Percentiles rank a stretch among this genome's conserved stretches.
phyloP scores from a whole-genome alignment of 2,113 vertebrate genomes.

The Melospiza georgiana region DNA sequence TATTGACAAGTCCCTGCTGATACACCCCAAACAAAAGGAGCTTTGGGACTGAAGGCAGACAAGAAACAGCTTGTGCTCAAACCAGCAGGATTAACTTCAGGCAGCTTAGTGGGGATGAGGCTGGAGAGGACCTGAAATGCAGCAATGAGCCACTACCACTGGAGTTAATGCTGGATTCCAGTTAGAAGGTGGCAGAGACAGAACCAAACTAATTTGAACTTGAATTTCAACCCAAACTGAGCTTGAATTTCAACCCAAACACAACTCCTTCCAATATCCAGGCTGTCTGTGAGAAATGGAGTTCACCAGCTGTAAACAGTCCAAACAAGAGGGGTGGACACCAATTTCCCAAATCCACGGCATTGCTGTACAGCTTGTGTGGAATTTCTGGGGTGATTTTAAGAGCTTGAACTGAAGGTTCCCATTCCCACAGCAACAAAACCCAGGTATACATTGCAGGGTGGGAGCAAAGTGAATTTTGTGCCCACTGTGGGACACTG shows the following conservation, averaged over 20 bases:
- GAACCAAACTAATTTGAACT: not conserved
- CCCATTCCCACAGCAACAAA: not conserved
- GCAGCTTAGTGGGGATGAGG: not conserved
- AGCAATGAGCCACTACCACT: not conserved
- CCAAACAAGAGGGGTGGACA: not conserved
- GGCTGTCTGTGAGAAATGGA: not conserved
- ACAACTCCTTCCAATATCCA: not conserved
- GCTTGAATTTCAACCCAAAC: not conserved
- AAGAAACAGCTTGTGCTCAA: not conserved
- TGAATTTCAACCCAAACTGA: not conserved
- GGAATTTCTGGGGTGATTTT: not conserved
- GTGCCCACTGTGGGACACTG: not conserved
- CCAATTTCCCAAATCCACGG: not conserved
- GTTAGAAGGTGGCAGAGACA: not conserved
- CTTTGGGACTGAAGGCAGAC: not conserved
- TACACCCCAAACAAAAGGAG: not conserved
- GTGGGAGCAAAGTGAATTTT: not conserved
- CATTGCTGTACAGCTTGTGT: not conserved
- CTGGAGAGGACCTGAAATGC: not conserved
- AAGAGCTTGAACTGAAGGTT: not conserved
- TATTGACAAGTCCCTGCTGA: not conserved
- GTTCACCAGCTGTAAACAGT: not conserved
- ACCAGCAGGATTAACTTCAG: not conserved
- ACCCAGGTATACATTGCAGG: rapidly evolving
- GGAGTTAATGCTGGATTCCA: not conserved